Conservation (phyloP, 2,888 invertebrate species). For the Himalopsyche japonica region DNA sequence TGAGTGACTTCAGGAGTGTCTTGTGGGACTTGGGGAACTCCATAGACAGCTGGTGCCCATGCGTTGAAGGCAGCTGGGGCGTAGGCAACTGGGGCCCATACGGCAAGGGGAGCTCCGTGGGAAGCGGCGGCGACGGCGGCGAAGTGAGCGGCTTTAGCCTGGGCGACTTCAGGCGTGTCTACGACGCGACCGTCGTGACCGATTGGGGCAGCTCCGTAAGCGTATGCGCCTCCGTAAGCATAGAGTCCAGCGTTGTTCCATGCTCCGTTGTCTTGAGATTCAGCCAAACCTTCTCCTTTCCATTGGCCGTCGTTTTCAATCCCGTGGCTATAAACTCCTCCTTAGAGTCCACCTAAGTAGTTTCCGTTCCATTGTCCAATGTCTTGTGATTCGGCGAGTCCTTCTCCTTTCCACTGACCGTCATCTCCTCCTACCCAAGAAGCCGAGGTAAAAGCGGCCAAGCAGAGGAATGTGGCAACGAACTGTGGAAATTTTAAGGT, state of each 20-base stretch:
- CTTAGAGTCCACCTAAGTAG: background rate
- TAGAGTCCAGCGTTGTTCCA: slow-evolving; percentile 8
- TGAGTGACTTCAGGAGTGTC: slow-evolving; percentile 67
- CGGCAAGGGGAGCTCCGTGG: slow-evolving; percentile 6
- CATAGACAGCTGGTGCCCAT: slow-evolving; percentile 44
- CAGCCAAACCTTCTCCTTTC: slow-evolving; percentile 23
- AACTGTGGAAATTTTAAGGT: background rate
- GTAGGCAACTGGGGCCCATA: background rate
- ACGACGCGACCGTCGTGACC: slow-evolving; percentile 63
- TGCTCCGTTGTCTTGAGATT: slow-evolving; percentile 11
- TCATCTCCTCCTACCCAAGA: slow-evolving; percentile 9
- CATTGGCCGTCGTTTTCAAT: slow-evolving; percentile 9
- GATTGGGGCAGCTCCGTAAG: slow-evolving; percentile 14
- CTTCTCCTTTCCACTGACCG: slow-evolving; percentile 30
- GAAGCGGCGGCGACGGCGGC: slow-evolving; percentile 53
- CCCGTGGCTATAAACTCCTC: background rate
- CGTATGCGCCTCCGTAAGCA: slow-evolving; percentile 12
- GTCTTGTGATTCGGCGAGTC: slow-evolving; percentile 27
- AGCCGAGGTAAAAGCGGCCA: background rate
- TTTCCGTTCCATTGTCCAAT: background rate
- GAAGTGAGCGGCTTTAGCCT: slow-evolving; percentile 63
- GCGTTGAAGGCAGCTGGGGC: slow-evolving; percentile 54
- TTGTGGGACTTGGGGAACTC: slow-evolving; percentile 41
- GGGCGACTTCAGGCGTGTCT: slow-evolving; percentile 66
- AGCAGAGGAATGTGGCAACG: background rate